phyloP scores from a whole-genome alignment of 2,113 vertebrate genomes.

The Hemibagrus wyckioides region DNA sequence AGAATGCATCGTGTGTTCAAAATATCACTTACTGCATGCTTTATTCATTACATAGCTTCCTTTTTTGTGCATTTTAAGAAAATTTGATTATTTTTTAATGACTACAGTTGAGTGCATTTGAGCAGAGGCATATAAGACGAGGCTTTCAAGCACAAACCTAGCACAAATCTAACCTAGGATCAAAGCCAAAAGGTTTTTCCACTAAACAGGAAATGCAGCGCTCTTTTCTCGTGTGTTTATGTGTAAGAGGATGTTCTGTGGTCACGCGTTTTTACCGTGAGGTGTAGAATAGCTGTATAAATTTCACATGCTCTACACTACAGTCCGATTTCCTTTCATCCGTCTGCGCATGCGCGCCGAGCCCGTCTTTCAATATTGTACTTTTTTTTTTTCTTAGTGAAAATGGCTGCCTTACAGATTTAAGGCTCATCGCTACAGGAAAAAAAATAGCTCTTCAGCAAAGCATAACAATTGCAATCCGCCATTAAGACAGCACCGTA shows the following conservation, averaged over 20 bases:
- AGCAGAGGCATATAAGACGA: neutral
- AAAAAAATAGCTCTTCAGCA: conserved; percentile 34
- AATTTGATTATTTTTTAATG: no score
- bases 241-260: neutral
- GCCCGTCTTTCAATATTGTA: conserved; percentile 64
- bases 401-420: conserved; percentile 78
- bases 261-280: neutral
- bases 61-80: neutral
- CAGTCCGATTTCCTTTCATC: conserved; percentile 2
- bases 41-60: neutral
- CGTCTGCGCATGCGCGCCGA: conserved; percentile 68
- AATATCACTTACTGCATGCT: neutral
- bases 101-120: neutral
- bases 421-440: conserved; percentile 63
- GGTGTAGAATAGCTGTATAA: neutral
- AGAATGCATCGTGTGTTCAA: neutral
- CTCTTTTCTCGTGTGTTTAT: neutral
- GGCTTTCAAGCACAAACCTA: neutral
- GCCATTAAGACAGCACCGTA: neutral
- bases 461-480: conserved; percentile 35
- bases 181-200: neutral
- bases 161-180: neutral
- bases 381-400: conserved; percentile 56
- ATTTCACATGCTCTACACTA: neutral
- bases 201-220: neutral